Conservation (phyloP, 2,888 invertebrate genomes). For the Caenorhabditis virilis region DNA sequence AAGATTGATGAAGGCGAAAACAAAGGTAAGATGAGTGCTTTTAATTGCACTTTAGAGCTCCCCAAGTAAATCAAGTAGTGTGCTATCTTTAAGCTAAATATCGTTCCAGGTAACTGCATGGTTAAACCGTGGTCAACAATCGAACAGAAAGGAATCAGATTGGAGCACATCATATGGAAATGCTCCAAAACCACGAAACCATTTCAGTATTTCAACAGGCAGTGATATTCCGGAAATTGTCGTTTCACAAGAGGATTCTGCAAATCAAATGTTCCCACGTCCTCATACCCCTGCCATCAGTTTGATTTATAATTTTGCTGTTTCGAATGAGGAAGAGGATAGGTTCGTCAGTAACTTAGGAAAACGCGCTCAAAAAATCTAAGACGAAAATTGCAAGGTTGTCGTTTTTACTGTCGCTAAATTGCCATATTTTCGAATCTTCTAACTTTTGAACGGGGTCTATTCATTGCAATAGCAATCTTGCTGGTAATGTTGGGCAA, state of each 20-base stretch:
- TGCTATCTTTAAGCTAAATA: background rate
- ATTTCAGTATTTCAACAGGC: conserved; percentile 49
- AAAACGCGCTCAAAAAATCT: background rate
- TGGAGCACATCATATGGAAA: background rate
- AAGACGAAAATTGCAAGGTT: background rate
- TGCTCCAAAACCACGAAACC: conserved; percentile 37
- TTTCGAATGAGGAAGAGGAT: conserved; percentile 29
- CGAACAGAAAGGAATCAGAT: background rate
- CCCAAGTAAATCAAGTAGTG: background rate
- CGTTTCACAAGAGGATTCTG: conserved; percentile 54
- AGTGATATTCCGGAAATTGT: conserved; percentile 66
- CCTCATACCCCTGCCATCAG: conserved; percentile 61
- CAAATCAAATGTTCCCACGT: conserved; percentile 22
- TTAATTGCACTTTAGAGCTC: background rate
- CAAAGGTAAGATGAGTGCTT: no score
- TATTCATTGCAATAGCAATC: no score
- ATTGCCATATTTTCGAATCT: background rate
- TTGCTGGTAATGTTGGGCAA: no score
- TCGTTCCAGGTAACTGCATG: conserved; percentile 58
- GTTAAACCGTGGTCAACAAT: conserved; percentile 45
- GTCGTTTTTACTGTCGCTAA: background rate
- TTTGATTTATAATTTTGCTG: conserved; percentile 62
- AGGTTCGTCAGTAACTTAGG: conserved; percentile 9
- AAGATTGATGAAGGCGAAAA: conserved; percentile 41
- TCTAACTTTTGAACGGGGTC: background rate